Evolutionary conservation across 2,888 invertebrate genomes (phyloP).

Genomic region (Erannis defoliaria): DNA sequence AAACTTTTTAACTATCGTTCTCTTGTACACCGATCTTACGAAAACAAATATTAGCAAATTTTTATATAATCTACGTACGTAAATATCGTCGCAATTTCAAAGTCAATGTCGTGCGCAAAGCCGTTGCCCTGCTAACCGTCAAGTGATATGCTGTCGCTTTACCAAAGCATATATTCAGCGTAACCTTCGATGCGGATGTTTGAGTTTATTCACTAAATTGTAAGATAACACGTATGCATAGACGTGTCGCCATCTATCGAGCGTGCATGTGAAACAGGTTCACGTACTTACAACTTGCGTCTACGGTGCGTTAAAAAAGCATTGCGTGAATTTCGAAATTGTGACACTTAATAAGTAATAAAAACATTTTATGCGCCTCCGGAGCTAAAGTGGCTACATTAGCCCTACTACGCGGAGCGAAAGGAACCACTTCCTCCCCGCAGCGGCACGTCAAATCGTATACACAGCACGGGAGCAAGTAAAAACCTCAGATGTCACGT

Average conservation of each 20-base stretch:
- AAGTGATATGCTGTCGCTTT: constrained; percentile 18
- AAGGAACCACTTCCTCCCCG: no score
- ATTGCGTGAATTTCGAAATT: neutral
- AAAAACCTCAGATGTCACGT: no score
- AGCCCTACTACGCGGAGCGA: no score
- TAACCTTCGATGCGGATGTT: constrained; percentile 3
- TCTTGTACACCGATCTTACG: neutral
- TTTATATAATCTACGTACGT: neutral
- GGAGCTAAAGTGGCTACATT: no score
- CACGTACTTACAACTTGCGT: constrained; percentile 11
- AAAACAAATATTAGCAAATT: neutral
- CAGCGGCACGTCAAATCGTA: no score
- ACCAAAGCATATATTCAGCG: constrained; percentile 5
- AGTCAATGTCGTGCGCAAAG: constrained; percentile 22
- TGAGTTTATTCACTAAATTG: constrained; percentile 9
- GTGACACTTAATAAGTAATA: no score
- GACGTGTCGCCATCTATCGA: constrained; percentile 23
- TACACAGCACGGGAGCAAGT: no score
- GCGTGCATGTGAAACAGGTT: neutral
- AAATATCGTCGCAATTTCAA: neutral
- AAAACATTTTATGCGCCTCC: no score
- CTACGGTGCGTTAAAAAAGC: neutral
- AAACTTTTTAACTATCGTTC: neutral
- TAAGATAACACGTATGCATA: constrained; percentile 9
- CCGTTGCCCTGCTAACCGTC: constrained; percentile 20